phyloP scores from a whole-genome alignment of 2,113 vertebrate species.

The Gallinago paraguaiae region DNA sequence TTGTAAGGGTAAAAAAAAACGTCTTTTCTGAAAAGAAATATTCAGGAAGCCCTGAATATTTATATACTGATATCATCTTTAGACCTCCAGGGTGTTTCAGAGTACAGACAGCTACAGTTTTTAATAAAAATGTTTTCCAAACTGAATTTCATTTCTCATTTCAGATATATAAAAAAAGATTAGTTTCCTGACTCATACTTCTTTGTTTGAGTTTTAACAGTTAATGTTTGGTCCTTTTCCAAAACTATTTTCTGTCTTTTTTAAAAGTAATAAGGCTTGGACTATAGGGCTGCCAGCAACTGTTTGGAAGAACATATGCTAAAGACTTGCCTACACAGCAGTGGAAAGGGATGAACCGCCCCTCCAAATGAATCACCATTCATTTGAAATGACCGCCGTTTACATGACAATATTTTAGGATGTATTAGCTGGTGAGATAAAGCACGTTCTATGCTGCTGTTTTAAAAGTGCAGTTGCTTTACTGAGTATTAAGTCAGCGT shows the following conservation, averaged over 20 bases:
- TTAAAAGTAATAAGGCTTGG: neutral
- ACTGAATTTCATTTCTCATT: constrained; percentile 48
- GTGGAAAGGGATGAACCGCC: neutral
- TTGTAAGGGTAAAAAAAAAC: neutral
- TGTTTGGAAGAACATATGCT: neutral
- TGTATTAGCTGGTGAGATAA: neutral
- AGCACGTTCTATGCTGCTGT: neutral
- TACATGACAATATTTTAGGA: neutral
- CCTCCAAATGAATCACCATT: neutral
- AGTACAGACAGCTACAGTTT: constrained; percentile 42
- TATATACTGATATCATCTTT: constrained; percentile 60
- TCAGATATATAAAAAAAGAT: constrained; percentile 1
- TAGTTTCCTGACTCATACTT: constrained; percentile 8
- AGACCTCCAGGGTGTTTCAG: constrained; percentile 58
- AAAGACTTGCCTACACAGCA: neutral
- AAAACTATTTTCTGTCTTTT: constrained; percentile 47
- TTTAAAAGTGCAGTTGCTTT: neutral
- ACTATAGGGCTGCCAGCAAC: neutral
- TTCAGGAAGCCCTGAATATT: constrained; percentile 61
- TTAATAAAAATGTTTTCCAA: constrained; percentile 58
- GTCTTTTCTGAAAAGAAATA: constrained; percentile 55
- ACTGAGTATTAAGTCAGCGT: neutral
- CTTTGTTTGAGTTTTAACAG: constrained; percentile 28
- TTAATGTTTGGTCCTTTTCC: constrained; percentile 22
- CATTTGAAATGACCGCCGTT: neutral